phyloP scores from a whole-genome alignment of 2,888 invertebrate genomes.

The Cryptocephalus moraei region DNA sequence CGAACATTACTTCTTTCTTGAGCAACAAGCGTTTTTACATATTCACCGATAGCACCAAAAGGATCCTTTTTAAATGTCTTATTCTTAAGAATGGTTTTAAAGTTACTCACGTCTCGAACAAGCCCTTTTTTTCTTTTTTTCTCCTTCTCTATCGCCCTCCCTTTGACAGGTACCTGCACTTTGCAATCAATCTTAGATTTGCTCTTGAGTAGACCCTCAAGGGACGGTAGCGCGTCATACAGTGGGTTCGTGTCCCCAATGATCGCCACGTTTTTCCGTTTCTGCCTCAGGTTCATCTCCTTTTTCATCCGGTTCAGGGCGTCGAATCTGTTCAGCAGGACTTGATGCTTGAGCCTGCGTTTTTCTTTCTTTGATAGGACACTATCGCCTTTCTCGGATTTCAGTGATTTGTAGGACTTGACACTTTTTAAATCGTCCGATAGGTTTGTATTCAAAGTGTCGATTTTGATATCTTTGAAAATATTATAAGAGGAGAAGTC shows the following conservation, averaged over 20 bases:
- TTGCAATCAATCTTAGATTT: constrained; percentile 7
- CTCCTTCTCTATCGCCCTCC: constrained; percentile 24
- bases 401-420: constrained; percentile 27
- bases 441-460: background rate
- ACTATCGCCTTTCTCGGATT: constrained; percentile 20
- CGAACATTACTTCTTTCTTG: constrained; percentile 7
- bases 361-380: constrained; percentile 30
- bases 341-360: constrained; percentile 23
- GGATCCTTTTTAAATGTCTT: constrained; percentile 25
- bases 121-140: constrained; percentile 23
- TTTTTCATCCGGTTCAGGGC: constrained; percentile 25
- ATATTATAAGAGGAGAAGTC: background rate
- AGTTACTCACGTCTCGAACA: constrained; percentile 22
- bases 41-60: constrained; percentile 20
- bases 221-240: constrained; percentile 29
- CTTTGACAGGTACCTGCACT: constrained; percentile 8
- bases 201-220: constrained; percentile 24
- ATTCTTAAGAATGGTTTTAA: constrained; percentile 25
- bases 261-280: constrained; percentile 23
- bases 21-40: constrained; percentile 22
- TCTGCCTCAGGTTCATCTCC: constrained; percentile 22
- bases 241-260: constrained; percentile 29
- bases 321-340: constrained; percentile 28
- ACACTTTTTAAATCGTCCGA: constrained; percentile 24
- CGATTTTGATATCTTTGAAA: background rate